phyloP scores from a whole-genome alignment of 2,888 invertebrate genomes.

The Rhaphigaster nebulosa region DNA sequence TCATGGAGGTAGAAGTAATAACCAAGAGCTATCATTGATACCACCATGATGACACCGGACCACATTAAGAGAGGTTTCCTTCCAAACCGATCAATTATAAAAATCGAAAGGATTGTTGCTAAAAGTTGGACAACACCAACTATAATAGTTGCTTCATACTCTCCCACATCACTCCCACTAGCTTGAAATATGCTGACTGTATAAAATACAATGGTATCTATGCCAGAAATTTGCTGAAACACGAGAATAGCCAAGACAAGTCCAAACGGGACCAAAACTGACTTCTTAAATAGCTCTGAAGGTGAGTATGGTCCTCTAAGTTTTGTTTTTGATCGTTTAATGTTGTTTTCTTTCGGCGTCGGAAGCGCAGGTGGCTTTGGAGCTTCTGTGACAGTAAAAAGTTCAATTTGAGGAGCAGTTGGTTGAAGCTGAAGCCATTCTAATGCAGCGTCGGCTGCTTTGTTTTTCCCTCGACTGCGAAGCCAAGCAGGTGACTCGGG shows the following conservation, averaged over 20 bases:
- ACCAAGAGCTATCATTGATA: constrained; percentile 73
- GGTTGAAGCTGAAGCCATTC: constrained; percentile 71
- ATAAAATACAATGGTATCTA: constrained; percentile 74
- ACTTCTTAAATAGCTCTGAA: constrained; percentile 65
- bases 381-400: constrained; percentile 61
- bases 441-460: constrained; percentile 71
- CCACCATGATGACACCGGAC: constrained; percentile 73
- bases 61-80: constrained; percentile 74
- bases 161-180: constrained; percentile 72
- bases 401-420: constrained; percentile 62
- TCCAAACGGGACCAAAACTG: constrained; percentile 70
- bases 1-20: constrained; percentile 72
- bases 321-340: constrained; percentile 59
- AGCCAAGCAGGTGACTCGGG: constrained; percentile 79
- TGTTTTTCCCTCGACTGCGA: constrained; percentile 70
- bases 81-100: constrained; percentile 75
- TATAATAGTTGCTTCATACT: constrained; percentile 73
- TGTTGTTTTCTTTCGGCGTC: constrained; percentile 45
- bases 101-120: constrained; percentile 69
- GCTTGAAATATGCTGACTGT: constrained; percentile 74
- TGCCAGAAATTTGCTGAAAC: constrained; percentile 75
- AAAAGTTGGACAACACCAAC: constrained; percentile 74
- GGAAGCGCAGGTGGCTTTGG: constrained; percentile 49
- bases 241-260: constrained; percentile 72
- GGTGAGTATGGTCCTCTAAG: constrained; percentile 62